Evolutionary conservation across 2,113 vertebrate species (phyloP).

Genomic region (Psittacus erithacus): DNA sequence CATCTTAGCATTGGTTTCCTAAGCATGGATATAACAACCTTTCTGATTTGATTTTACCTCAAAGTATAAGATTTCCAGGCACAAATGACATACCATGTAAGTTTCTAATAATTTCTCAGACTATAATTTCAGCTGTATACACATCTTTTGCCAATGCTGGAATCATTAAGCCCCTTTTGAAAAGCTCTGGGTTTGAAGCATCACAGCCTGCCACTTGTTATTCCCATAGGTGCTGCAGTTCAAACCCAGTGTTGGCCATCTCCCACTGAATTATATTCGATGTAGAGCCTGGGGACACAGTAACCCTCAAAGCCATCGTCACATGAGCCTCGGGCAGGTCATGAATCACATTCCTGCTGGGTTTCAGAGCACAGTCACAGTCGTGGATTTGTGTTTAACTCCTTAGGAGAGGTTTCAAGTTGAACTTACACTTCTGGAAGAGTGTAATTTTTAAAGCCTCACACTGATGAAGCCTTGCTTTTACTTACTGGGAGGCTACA

Average conservation of each 20-base stretch:
- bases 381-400: not conserved
- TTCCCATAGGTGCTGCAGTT: not conserved
- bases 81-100: not conserved
- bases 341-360: not conserved
- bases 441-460: not conserved
- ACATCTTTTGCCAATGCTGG: not conserved
- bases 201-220: accelerated
- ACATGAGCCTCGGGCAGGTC: not conserved
- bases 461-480: not conserved
- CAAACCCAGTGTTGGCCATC: not conserved
- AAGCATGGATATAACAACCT: not conserved
- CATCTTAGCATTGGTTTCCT: not conserved
- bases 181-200: not conserved
- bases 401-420: not conserved
- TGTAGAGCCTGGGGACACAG: not conserved
- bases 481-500: not conserved
- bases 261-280: accelerated
- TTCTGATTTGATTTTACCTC: not conserved
- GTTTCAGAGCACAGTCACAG: not conserved
- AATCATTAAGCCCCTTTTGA: not conserved
- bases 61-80: not conserved
- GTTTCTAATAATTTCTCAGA: not conserved
- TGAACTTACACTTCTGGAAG: not conserved
- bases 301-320: not conserved
- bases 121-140: not conserved